Evolutionary conservation across 2,113 vertebrate species (phyloP).

Genomic region (Platycercus adscitus): DNA sequence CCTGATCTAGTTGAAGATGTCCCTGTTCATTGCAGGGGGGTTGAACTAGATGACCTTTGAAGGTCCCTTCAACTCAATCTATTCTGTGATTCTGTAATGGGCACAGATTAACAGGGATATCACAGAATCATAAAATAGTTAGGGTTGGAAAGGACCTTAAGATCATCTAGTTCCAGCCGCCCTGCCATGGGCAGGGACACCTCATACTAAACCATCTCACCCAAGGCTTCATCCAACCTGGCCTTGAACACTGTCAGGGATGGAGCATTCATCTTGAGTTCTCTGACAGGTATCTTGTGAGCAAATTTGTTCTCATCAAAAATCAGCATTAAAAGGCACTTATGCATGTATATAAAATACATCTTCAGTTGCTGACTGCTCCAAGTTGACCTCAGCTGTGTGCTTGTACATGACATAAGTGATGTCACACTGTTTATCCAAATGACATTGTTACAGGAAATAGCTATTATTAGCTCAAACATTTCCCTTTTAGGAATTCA

Average conservation of each 20-base stretch:
- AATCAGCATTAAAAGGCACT: not conserved
- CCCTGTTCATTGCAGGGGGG: not conserved
- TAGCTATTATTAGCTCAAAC: not conserved
- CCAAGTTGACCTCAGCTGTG: not conserved
- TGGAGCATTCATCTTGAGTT: not conserved
- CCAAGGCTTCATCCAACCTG: no score
- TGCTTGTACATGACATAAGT: not conserved
- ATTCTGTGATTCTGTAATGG: not conserved
- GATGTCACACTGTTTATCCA: not conserved
- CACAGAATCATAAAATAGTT: no score
- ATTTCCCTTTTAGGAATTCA: not conserved
- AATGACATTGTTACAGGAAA: conserved; percentile 14
- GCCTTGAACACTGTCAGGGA: no score
- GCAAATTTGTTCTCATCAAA: not conserved
- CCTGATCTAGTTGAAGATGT: not conserved
- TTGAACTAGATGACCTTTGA: not conserved
- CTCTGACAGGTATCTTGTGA: not conserved
- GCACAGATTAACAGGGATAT: not conserved
- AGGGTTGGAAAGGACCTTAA: no score
- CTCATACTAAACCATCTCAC: no score
- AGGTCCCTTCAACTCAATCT: not conserved
- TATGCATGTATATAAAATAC: not conserved
- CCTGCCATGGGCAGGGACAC: no score
- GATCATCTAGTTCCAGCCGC: no score
- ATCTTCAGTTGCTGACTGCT: not conserved